These are phyloP conservation scores for Arenaria interpres DNA, from an alignment of 2,113 vertebrate genomes.

Conservation along the genomic window DNA sequence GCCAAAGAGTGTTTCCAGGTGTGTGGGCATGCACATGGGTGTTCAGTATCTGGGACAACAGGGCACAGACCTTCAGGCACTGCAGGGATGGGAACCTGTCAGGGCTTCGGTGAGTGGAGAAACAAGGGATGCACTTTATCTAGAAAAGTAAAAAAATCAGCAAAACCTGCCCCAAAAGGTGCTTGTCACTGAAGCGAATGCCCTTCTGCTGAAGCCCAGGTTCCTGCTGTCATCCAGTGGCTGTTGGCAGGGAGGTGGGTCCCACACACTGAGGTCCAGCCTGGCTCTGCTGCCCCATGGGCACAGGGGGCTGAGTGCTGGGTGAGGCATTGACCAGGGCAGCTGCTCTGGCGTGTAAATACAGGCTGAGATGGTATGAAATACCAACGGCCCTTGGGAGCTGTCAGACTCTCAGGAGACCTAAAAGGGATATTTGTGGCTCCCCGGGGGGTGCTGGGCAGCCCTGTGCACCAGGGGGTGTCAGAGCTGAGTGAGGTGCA, in stretches of 20 bases:
- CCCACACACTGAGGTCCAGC: accelerated
- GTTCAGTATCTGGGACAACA: background rate
- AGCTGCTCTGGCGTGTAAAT: background rate
- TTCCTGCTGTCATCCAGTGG: accelerated
- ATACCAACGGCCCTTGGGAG: background rate
- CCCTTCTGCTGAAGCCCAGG: background rate
- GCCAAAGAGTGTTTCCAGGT: background rate
- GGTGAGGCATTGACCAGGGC: background rate
- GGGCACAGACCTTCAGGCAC: background rate
- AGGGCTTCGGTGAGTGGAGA: background rate
- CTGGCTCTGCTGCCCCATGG: background rate
- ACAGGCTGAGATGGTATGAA: background rate
- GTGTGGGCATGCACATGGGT: too few species aligned
- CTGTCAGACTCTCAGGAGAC: background rate
- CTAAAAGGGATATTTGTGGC: background rate
- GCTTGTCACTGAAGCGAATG: background rate
- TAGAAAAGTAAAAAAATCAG: background rate
- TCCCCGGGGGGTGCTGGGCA: background rate
- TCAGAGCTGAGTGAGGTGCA: background rate
- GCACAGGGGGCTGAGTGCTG: background rate
- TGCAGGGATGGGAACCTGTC: background rate
- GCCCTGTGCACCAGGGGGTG: background rate
- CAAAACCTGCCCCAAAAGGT: background rate
- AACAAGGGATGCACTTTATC: background rate
- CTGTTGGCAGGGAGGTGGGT: background rate